Base-by-base conservation (phyloP, 1,140 invertebrate genomes). In the Hyphantria cunea region DNA sequence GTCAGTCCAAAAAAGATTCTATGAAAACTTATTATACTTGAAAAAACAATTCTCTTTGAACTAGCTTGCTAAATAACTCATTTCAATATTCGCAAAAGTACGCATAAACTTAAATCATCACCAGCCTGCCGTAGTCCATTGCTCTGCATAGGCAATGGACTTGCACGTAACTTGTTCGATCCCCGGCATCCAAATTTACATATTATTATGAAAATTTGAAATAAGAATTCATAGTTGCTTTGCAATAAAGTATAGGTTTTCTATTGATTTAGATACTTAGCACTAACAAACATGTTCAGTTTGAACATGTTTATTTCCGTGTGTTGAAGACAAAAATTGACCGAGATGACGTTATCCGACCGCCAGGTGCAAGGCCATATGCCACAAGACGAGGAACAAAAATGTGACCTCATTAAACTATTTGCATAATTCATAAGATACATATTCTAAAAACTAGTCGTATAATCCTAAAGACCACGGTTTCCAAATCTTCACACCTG, bases 301-400 rank as follows among this genome's bases (percentile, higher is more conserved):
- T 63, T n/a, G n/a, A 48, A 55, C 8, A n/a, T 12, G 31, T 48
- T 51, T 0, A 64, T 50, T 61, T 63, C 64, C 51, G 47, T 50
- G 54, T 66, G 12, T 6, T 11, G 14, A 32, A 55, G 48, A 52
- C 61, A 42, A 25, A 32, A 32, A 31, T 48, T 66, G 66, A 50
- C 55, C 66, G 66, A 68, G 61, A 68, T 68, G 64, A 61, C 66
- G 66, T 61, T 61, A 55, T 6, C 12, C 55, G 61, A 42, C 61
- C 54, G 66, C 55, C 66, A 68, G 66, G 61, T 68, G 66, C 61
- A 68, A 68, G 66, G 66, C 55, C 66, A 45, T 14, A 32, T 12
- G 61, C 55, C 66, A 45, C 11, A 32, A 10, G 34, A 66, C 41
- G 33, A 59, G 44, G 59, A 58, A 68, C 45, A 45, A 68, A 68